Conservation (phyloP, 2,888 invertebrate species). For the Sepiola atlantica region DNA sequence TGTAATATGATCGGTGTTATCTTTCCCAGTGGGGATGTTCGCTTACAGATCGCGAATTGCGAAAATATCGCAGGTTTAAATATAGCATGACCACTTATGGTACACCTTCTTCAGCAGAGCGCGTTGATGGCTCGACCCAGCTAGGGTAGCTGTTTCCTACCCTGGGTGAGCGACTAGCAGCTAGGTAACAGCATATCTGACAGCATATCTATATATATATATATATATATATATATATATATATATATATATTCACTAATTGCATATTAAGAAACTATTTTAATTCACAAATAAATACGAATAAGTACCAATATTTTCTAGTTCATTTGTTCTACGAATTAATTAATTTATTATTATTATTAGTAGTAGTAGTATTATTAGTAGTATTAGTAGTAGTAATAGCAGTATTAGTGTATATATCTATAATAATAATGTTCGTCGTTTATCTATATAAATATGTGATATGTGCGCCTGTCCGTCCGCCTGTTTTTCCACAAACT, state of each 20-base stretch:
- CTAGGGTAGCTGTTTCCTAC: neutral
- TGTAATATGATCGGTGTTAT: neutral
- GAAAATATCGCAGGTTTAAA: neutral
- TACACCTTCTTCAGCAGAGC: neutral
- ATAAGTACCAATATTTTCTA: neutral
- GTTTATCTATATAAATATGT: too few relatives aligned
- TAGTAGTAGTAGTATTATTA: too few relatives aligned
- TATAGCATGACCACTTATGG: constrained; percentile 20
- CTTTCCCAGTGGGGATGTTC: neutral
- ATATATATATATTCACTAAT: neutral
- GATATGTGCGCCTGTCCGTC: too few relatives aligned
- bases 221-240: too few relatives aligned
- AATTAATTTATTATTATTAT: too few relatives aligned
- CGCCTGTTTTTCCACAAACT: too few relatives aligned
- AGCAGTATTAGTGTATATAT: too few relatives aligned
- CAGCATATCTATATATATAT: too few relatives aligned
- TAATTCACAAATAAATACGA: neutral
- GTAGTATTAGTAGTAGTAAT: too few relatives aligned
- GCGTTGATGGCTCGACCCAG: neutral
- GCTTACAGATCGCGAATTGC: neutral
- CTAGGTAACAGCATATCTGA: neutral
- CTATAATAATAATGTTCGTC: too few relatives aligned
- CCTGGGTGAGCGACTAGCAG: neutral
- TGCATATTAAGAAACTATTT: neutral
- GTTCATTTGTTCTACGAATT: neutral